Conservation (phyloP, 1,140 invertebrate species). For the Penaeus japonicus region DNA sequence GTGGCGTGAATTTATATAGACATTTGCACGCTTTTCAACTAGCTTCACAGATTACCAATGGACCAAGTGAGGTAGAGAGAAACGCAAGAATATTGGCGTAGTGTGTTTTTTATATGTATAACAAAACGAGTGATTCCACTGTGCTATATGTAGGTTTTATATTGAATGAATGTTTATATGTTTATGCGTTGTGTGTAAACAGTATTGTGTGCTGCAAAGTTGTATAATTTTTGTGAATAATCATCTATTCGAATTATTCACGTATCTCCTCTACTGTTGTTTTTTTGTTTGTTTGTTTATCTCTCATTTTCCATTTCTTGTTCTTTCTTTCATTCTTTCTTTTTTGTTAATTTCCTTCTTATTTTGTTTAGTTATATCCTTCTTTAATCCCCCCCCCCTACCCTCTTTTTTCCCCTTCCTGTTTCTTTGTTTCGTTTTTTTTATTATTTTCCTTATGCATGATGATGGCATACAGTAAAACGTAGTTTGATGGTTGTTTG, state of each 20-base stretch:
- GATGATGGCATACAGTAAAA: no score
- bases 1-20: conserved; percentile 6
- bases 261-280: background rate
- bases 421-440: background rate
- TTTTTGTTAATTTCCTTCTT: background rate
- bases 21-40: background rate
- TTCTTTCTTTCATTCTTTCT: background rate
- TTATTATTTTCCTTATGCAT: no score
- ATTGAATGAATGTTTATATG: background rate
- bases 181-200: background rate
- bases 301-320: background rate
- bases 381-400: background rate
- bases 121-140: background rate
- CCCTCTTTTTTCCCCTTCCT: background rate
- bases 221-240: background rate
- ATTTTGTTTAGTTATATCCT: background rate
- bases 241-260: no score
- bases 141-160: conserved; percentile 2
- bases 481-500: no score
- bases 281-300: background rate
- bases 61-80: background rate
- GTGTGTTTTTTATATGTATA: background rate
- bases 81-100: background rate
- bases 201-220: background rate
- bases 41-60: background rate